Evolutionary conservation across 2,113 vertebrate genomes (phyloP).

Genomic region (Craseonycteris thonglongyai): DNA sequence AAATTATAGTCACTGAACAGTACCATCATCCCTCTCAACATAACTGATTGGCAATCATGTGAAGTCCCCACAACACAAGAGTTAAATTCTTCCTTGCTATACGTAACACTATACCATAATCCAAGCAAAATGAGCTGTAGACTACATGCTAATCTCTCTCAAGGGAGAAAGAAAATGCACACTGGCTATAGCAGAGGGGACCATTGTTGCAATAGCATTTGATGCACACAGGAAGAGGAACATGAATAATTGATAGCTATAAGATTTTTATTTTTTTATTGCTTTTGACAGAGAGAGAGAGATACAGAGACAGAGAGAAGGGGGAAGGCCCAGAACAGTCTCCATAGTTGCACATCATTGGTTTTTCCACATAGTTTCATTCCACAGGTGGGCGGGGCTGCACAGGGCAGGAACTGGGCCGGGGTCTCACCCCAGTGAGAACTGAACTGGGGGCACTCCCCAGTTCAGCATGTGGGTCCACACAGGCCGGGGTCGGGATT

Average conservation of each 20-base stretch:
- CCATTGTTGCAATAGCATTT: conserved; percentile 52
- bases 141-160: neutral
- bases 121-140: conserved; percentile 57
- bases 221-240: conserved; percentile 47
- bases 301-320: no score
- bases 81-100: neutral
- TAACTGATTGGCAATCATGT: neutral
- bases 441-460: no score
- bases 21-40: neutral
- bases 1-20: neutral
- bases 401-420: no score
- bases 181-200: conserved; percentile 33
- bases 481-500: no score
- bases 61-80: conserved; percentile 18
- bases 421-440: no score
- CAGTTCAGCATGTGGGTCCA: no score
- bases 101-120: conserved; percentile 46
- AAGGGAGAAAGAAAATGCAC: conserved; percentile 42
- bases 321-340: no score
- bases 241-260: conserved; percentile 69
- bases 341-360: no score
- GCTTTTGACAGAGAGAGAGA: no score
- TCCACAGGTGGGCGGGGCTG: no score
- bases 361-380: no score
- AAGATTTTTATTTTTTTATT: no score